A percentile compares a stretch with the other conserved stretches of the same genome.
phyloP scores from a whole-genome alignment of 2,888 invertebrate genomes.

The Ypsolopha sequella region DNA sequence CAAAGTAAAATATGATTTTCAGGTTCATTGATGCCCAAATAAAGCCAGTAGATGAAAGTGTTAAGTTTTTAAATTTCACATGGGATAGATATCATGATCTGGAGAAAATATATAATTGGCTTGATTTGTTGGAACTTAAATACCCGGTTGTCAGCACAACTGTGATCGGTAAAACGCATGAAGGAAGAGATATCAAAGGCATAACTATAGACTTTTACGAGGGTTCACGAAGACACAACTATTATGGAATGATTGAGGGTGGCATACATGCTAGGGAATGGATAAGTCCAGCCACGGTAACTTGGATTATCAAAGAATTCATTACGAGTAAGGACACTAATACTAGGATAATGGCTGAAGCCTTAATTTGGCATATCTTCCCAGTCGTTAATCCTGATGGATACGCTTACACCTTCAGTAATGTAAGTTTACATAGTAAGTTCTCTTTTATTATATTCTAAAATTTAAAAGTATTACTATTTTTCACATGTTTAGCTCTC shows the following conservation, averaged over 20 bases:
- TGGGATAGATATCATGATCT: slow-evolving; percentile 73
- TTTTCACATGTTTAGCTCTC: too few relatives aligned
- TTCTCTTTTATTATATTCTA: too few relatives aligned
- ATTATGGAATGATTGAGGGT: slow-evolving; percentile 74
- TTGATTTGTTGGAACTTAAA: slow-evolving; percentile 53
- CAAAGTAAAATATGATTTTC: slow-evolving; percentile 2
- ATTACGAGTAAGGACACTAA: slow-evolving; percentile 63
- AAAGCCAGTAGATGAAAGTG: slow-evolving; percentile 16
- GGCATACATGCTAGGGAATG: slow-evolving; percentile 85
- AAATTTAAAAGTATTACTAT: too few relatives aligned
- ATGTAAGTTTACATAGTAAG: slow-evolving; percentile 25
- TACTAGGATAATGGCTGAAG: slow-evolving; percentile 57
- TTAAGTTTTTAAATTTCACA: slow-evolving; percentile 32
- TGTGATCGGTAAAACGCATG: slow-evolving; percentile 68
- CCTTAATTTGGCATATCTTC: slow-evolving; percentile 80
- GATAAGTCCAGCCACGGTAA: slow-evolving; percentile 76
- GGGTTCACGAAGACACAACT: slow-evolving; percentile 22
- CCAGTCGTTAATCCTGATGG: slow-evolving; percentile 86
- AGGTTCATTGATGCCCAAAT: slow-evolving; percentile 44
- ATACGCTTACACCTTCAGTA: slow-evolving; percentile 76
- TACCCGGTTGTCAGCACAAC: slow-evolving; percentile 63
- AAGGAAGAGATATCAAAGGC: slow-evolving; percentile 71
- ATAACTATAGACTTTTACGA: slow-evolving; percentile 47
- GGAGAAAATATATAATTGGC: slow-evolving; percentile 71
- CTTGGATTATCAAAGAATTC: slow-evolving; percentile 74